Base-by-base conservation (phyloP, 2,797 vertebrate genomes). In the Paedocypris micromegethes region DNA sequence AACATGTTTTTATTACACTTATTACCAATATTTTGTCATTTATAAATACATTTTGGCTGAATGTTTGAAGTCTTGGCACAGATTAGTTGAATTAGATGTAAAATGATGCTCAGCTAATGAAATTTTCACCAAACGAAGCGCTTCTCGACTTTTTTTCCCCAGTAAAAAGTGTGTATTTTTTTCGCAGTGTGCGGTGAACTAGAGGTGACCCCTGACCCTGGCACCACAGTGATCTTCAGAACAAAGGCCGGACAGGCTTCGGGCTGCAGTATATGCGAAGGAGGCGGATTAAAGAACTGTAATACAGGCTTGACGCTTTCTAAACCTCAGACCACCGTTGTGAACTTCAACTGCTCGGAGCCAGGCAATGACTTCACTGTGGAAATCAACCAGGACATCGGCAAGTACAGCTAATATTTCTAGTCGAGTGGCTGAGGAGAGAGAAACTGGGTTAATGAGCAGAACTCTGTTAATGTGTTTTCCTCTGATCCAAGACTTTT, bases 291-390 rank as follows among this genome's bases (percentile, higher is more conserved):
- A 0, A 68, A 57, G 64, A 49, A 0, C 1, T 91, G 89, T 43
- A 0, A 23, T 2, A 0, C 69, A 3, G 0, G 0, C 0, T 8
- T 74, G 0, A 0, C 0, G 2, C 74, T 88, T 50, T 2, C 0
- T 2, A 63, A 73, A 6, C 40, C 59, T 9, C 45, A 9, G 5
- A 78, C 76, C 69, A 78, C 63, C 23, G 72, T 71, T 0, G 77
- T 91, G 41, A 73, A 84, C 7, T 91, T 91, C 39, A 86, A 67
- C 71, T 91, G 90, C 54, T 60, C 75, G 9, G 67, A 8, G 0
- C 89, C 90, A 3, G 82, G 87, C 39, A 73, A 88, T 0, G 0
- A 85, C 67, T 91, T 83, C 79, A 80, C 0, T 0, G 84, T 89
- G 76, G 81, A 88, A 70, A 81, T 91, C 72, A 86, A 78, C 72